Base-by-base conservation (phyloP, 2,113 vertebrate genomes). In the Pagrus major region DNA sequence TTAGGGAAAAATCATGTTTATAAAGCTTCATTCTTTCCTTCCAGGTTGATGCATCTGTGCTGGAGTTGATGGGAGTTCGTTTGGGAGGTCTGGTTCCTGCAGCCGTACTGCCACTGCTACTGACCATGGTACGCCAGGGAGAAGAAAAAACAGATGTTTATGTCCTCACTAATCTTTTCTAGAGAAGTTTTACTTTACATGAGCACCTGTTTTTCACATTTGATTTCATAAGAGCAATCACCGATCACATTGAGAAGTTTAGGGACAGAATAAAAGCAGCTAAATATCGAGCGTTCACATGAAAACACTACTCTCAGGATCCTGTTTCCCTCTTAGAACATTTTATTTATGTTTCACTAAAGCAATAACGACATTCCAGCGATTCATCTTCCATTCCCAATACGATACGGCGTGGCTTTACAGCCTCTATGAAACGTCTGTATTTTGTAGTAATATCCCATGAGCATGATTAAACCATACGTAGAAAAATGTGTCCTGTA, bases 21-120 rank as follows among this genome's bases (percentile, higher is more conserved):
- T 42, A 58, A 73, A 67, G 29, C 33, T 46, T 2, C 2, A 5
- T 56, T 71, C 27, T 88, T 52, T 3, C 1, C 12, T 15, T 68
- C 4, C 46, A 76, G 83, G 71, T 78, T 0, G 2, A 49, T 0
- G 41, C 16, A 5, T 78, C 80, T 6, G 75, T 84, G 51, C 81
- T 44, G 80, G 60, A 83, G 60, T 21, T 92, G 60, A 85, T 91
- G 83, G 88, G 88, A 31, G 44, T 89, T 77, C 63, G 81, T 56
- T 2, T 76, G 61, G 81, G 91, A 0, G 78, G 81, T 51, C 78
- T 87, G 15, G 1, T 86, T 51, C 79, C 88, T 79, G 86, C 89
- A 29, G 52, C 81, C 20, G 5, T 76, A 21, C 47, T 90, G 41
- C 86, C 83, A 11, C 55, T 91, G 6, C 39, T 85, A 0, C 83